Base-by-base conservation (phyloP, 2,888 invertebrate genomes). In the Petrophora chlorosata region DNA sequence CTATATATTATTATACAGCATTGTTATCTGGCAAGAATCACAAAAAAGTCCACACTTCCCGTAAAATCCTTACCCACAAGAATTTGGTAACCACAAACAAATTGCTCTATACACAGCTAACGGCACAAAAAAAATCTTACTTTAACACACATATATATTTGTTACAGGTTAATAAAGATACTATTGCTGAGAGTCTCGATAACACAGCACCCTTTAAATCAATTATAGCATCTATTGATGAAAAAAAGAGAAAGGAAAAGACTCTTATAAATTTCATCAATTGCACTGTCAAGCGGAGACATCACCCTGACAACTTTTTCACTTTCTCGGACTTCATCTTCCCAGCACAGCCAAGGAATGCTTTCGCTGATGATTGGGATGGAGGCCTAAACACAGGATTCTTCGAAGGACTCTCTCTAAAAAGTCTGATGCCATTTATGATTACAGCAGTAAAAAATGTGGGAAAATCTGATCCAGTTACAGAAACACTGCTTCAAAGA, bases 291-390 rank as follows among this genome's bases (percentile, higher is more conserved):
- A 40, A 22, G 5, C 30, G 25, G 2, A 19, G 30, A 17, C 3
- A 1, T n/a, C 8, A 14, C 5, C 22, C 35, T 2, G 1, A 5
- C 1, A 2, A 1, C 0, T 17, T 3, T 5, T 33, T 22, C 7
- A 9, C 12, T 23, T 9, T 16, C 5, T 0, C 76, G 74, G n/a
- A 83, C 80, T 2, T 78, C 79, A 45, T 79, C 81, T 0, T 40
- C 82, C 43, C 49, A 0, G 19, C 39, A 3, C 16, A 39, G 5
- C 49, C 49, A n/a, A 22, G 49, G 3, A 77, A 80, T 17, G 57
- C 61, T 5, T 87, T 87, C 29, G 67, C 63, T 30, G 74, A 82
- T 0, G 71, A 81, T 7, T 90, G 87, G 85, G 81, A 86, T 42
- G 90, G 90, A 2, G 75, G 75, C 3, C 64, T 88, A 0, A 68